phyloP scores from a whole-genome alignment of 1,140 invertebrate species.

The Orchestia grillus region DNA sequence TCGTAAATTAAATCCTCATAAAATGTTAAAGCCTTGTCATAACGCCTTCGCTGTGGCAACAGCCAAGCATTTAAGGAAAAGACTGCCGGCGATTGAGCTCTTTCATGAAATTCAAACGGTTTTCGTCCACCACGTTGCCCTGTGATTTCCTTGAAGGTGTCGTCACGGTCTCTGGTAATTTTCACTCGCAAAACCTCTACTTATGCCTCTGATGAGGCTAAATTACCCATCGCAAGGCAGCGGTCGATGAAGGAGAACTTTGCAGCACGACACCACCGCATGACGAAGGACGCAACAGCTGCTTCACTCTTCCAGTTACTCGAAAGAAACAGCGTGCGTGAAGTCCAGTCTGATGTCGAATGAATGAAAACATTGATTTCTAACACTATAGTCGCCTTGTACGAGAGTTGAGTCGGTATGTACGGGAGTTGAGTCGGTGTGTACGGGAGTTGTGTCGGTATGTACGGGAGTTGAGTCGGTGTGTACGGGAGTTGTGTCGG shows the following conservation, averaged over 20 bases:
- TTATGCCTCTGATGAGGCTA: background rate
- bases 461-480: too few species aligned
- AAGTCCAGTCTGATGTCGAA: too few species aligned
- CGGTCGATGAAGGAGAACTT: background rate
- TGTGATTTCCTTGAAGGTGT: background rate
- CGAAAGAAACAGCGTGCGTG: too few species aligned
- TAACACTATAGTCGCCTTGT: too few species aligned
- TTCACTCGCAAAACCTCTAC: background rate
- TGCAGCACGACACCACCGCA: background rate
- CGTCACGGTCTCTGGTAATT: background rate
- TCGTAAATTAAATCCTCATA: background rate
- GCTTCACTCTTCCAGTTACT: too few species aligned
- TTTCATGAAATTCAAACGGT: background rate
- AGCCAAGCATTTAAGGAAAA: background rate
- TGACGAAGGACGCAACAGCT: background rate
- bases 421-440: too few species aligned
- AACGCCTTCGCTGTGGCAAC: background rate
- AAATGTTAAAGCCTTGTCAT: background rate
- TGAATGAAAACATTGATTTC: too few species aligned
- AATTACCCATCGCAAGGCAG: background rate
- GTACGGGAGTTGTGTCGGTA: too few species aligned
- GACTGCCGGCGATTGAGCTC: background rate
- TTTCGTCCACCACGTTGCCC: background rate
- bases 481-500: too few species aligned
- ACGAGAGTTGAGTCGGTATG: too few species aligned